A percentile compares a stretch with the other conserved stretches of the same genome.
Conservation (phyloP, 2,888 invertebrate species). For the Epinotia bilunana region DNA sequence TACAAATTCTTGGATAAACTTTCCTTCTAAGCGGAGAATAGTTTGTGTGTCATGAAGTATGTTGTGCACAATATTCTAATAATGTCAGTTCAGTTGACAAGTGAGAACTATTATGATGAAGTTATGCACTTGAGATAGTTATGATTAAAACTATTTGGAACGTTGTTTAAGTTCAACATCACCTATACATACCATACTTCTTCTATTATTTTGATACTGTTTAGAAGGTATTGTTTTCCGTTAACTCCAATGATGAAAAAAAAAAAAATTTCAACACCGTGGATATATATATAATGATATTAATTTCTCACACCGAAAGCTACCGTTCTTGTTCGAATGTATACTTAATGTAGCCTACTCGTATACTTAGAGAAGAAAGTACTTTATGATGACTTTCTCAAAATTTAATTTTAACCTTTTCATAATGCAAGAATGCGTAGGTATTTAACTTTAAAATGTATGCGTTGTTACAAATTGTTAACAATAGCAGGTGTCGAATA, state of each 20-base stretch:
- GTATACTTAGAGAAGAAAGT: background rate
- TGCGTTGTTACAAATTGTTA: too few species aligned
- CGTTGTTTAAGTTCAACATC: conserved; percentile 3
- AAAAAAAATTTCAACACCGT: too few species aligned
- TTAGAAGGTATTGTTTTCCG: background rate
- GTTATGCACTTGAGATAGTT: background rate
- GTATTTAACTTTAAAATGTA: too few species aligned
- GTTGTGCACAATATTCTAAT: conserved; percentile 8
- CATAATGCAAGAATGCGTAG: too few species aligned
- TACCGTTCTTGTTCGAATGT: background rate
- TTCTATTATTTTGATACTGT: background rate
- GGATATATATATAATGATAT: background rate
- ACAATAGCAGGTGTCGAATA: background rate
- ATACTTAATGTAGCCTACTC: too few species aligned
- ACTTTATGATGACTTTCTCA: background rate
- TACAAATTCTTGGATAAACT: conserved; percentile 37
- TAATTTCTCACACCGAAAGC: background rate
- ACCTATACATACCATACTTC: too few species aligned
- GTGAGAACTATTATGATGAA: conserved; percentile 6
- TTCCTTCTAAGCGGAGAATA: conserved; percentile 25
- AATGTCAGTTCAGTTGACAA: conserved; percentile 5
- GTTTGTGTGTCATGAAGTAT: conserved; percentile 19
- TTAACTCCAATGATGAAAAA: background rate
- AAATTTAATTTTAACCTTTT: background rate
- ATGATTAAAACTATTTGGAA: background rate